Evolutionary conservation across 2,113 vertebrate genomes (phyloP).

Genomic region (Ciconia boyciana): DNA sequence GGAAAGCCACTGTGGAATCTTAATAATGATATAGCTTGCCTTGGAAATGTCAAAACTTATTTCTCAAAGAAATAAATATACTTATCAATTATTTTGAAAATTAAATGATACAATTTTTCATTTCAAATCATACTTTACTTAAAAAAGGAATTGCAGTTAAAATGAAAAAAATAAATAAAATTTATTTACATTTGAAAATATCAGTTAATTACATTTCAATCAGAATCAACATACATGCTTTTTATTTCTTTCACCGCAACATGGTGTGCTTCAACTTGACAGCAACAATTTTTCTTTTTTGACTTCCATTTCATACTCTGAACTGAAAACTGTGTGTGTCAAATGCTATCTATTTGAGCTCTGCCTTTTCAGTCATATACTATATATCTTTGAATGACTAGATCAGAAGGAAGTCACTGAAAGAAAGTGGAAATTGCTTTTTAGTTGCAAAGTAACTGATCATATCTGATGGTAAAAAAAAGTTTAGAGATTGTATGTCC

Average conservation of each 20-base stretch:
- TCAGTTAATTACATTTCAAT: not conserved
- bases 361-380: not conserved
- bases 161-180: not conserved
- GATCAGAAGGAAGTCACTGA: not conserved
- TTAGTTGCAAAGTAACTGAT: not conserved
- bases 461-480: not conserved
- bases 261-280: not conserved
- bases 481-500: not conserved
- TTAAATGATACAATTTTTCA: not conserved
- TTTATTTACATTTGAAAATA: not conserved
- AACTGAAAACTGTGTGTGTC: not conserved
- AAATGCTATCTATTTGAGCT: not conserved
- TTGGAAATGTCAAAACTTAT: not conserved
- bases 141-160: not conserved
- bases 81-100: not conserved
- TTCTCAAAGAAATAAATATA: not conserved
- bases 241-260: not conserved
- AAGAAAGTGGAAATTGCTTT: not conserved
- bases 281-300: not conserved
- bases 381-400: not conserved
- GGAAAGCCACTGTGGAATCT: not conserved
- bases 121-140: not conserved
- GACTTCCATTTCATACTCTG: not conserved
- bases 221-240: not conserved
- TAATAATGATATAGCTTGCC: not conserved